Evolutionary conservation across 1,140 invertebrate genomes (phyloP), one percentile per base, ranked within the genome.

Genomic region (Bathynomus jamesi): DNA sequence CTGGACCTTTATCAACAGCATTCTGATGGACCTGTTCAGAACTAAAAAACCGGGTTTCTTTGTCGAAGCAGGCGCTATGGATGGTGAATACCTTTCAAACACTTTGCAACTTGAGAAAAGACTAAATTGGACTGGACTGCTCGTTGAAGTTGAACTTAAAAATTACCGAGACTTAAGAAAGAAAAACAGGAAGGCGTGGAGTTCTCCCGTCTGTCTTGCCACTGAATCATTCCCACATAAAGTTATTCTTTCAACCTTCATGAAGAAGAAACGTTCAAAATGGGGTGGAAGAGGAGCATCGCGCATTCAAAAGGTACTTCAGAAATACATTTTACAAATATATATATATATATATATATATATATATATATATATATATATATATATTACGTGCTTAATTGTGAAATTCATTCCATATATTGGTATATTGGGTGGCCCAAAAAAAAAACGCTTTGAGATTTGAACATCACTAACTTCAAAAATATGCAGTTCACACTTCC

Each of bases 11-110:
- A 68, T 73, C 27, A 30, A 76, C n/a, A 30, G 61, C 61, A 53
- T 70, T 69, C 32, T 73, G 17, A 61, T 60, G 65, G 74, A 76
- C 67, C 62, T 75, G 27, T 72, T 70, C 60, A 28, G 17, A 32
- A 67, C 61, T 7, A 61, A 53, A 73, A 64, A 29, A 4, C 32
- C 60, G 4, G 81, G 82, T 8, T 80, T 82, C 71, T 82, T 82
- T 66, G 67, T 83, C 17, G 82, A 83, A 67, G 78, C 78, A 30
- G 81, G 82, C 11, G 82, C 81, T 2, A 70, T 78, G 11, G 80
- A 83, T 67, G 82, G 82, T 0, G 80, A 82, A 68, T 66, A 25
- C 25, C 72, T 78, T 4, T 83, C 82, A 3, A 83, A 83, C 71
- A 80, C 81, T 0, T 53, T 83, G 8, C 75, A 75, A 32, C 73